phyloP scores from a whole-genome alignment of 1,140 invertebrate genomes.

The Gonatopus flavifemur region DNA sequence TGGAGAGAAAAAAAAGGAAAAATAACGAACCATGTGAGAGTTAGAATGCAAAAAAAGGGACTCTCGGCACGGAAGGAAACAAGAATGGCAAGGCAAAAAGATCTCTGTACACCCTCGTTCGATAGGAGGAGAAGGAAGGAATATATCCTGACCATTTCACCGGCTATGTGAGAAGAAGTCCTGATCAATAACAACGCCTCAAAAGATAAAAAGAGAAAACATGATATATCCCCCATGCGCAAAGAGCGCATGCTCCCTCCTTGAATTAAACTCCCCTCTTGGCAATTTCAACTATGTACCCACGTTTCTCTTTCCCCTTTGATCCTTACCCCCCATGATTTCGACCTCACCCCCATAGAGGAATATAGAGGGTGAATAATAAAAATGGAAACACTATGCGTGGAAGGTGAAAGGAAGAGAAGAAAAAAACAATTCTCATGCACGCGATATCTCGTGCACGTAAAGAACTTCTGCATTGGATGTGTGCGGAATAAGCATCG shows the following conservation, averaged over 20 bases:
- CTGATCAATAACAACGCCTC: conserved; percentile 32
- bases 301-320: neutral
- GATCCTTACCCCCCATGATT: neutral
- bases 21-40: too few species aligned
- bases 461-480: neutral
- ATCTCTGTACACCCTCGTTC: neutral
- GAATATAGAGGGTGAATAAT: too few species aligned
- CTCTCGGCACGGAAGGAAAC: neutral
- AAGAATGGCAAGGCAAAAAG: neutral
- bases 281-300: neutral
- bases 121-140: neutral
- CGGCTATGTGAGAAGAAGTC: conserved; percentile 18
- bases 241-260: conserved; percentile 29
- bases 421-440: conserved; percentile 2
- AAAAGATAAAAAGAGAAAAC: conserved; percentile 14
- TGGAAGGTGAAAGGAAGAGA: neutral
- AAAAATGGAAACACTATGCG: too few species aligned
- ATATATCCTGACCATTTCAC: conserved; percentile 26
- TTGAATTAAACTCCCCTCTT: conserved; percentile 23
- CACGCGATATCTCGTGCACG: conserved; percentile 1
- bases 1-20: neutral
- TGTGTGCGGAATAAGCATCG: conserved; percentile 12
- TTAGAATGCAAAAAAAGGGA: neutral
- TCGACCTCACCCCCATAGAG: too few species aligned
- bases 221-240: conserved; percentile 24